Evolutionary conservation across 2,113 vertebrate species (phyloP).

Genomic region (Anser cygnoides): DNA sequence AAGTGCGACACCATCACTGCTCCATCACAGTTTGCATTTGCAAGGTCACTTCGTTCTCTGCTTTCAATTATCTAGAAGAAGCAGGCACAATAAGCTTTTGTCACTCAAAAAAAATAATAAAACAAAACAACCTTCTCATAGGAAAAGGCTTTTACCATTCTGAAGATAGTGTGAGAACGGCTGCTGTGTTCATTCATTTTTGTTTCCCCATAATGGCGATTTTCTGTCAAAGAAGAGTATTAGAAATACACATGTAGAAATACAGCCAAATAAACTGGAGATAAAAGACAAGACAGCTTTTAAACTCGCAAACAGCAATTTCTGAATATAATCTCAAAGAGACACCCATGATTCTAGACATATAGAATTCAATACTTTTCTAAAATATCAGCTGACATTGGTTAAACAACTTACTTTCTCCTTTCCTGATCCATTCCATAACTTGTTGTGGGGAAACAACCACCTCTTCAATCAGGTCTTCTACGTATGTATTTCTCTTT

Average conservation of each 20-base stretch:
- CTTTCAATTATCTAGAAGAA: conserved; percentile 91
- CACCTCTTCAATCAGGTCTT: conserved; percentile 92
- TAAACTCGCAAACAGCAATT: neutral
- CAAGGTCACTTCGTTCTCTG: conserved; percentile 84
- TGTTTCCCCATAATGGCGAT: conserved; percentile 92
- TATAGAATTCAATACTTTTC: neutral
- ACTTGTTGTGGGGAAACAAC: conserved; percentile 87
- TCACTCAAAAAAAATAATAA: neutral
- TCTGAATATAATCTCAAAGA: neutral
- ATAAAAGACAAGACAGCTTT: neutral
- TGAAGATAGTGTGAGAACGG: conserved; percentile 95
- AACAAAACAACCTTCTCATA: neutral
- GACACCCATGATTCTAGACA: neutral
- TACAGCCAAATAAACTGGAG: neutral
- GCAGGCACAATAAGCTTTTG: neutral
- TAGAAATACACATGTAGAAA: neutral
- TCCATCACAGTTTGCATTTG: conserved; percentile 83
- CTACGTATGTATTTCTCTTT: conserved; percentile 93
- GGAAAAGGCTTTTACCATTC: conserved; percentile 83
- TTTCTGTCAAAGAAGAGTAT: conserved; percentile 77
- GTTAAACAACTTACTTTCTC: conserved; percentile 87
- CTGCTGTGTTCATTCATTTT: conserved; percentile 97
- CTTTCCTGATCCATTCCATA: conserved; percentile 90
- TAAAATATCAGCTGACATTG: neutral
- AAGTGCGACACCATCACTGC: conserved; percentile 95